phyloP scores from a whole-genome alignment of 2,113 vertebrate genomes.

The Otis tarda region DNA sequence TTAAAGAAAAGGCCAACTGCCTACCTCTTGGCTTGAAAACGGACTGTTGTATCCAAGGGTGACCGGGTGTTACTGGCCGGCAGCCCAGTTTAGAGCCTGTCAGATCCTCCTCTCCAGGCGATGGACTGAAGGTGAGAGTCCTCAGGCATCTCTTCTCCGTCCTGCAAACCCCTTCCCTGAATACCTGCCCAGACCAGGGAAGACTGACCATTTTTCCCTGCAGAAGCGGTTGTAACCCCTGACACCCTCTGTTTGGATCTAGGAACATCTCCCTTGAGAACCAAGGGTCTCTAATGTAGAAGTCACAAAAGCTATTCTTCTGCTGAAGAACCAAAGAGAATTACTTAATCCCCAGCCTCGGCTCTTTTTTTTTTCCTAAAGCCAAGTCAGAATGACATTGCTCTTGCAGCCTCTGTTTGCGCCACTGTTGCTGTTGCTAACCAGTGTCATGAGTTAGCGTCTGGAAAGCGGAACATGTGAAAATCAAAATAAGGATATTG shows the following conservation, averaged over 20 bases:
- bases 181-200: not conserved
- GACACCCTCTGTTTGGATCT: not conserved
- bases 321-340: not conserved
- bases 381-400: slow-evolving; percentile 62
- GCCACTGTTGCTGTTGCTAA: slow-evolving; percentile 23
- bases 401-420: slow-evolving; percentile 60
- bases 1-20: not conserved
- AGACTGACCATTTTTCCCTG: not conserved
- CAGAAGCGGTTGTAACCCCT: not conserved
- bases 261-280: not conserved
- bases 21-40: not conserved
- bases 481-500: slow-evolving; percentile 46
- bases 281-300: not conserved
- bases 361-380: not conserved
- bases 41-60: not conserved
- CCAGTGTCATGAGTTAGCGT: slow-evolving; percentile 53
- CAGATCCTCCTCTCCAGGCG: not conserved
- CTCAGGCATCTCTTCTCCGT: not conserved
- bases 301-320: not conserved
- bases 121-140: not conserved
- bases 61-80: not conserved
- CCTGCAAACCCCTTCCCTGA: not conserved
- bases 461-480: slow-evolving; percentile 55
- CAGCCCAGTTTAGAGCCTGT: not conserved
- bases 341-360: not conserved